A percentile compares a stretch with the other conserved stretches of the same genome.
Conservation (phyloP, 2,113 vertebrate genomes). For the Quiscalus mexicanus region DNA sequence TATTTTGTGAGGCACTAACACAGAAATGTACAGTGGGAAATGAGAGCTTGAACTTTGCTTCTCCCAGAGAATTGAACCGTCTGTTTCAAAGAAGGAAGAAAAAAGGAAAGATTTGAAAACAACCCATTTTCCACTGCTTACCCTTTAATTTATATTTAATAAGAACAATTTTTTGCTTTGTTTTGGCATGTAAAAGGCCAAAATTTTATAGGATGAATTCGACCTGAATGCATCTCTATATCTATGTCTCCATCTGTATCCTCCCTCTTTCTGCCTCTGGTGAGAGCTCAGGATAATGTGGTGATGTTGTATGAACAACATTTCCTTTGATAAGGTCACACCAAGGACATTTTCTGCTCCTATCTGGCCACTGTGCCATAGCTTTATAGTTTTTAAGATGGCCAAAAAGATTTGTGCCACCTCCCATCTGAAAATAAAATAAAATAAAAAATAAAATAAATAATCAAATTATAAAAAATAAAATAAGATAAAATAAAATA, state of each 20-base stretch:
- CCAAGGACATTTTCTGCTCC: not conserved
- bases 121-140: conserved; percentile 40
- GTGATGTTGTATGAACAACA: not conserved
- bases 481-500: not conserved
- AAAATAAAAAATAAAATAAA: not conserved
- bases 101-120: conserved; percentile 29
- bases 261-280: not conserved
- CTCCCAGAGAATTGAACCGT: conserved; percentile 23
- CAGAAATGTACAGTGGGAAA: conserved; percentile 63
- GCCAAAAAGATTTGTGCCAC: not conserved
- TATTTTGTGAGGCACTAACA: conserved; percentile 69
- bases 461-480: not conserved
- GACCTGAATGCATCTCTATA: not conserved
- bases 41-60: conserved; percentile 68
- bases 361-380: not conserved
- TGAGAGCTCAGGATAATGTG: not conserved
- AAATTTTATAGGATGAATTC: not conserved
- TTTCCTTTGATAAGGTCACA: not conserved
- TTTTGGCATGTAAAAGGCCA: conserved; percentile 1
- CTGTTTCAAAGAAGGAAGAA: conserved; percentile 19
- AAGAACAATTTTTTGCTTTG: not conserved
- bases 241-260: not conserved
- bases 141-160: conserved; percentile 41
- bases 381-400: not conserved
- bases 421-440: not conserved